Base-by-base conservation (phyloP, 2,888 invertebrate genomes). In the Hofmannophila pseudospretella region DNA sequence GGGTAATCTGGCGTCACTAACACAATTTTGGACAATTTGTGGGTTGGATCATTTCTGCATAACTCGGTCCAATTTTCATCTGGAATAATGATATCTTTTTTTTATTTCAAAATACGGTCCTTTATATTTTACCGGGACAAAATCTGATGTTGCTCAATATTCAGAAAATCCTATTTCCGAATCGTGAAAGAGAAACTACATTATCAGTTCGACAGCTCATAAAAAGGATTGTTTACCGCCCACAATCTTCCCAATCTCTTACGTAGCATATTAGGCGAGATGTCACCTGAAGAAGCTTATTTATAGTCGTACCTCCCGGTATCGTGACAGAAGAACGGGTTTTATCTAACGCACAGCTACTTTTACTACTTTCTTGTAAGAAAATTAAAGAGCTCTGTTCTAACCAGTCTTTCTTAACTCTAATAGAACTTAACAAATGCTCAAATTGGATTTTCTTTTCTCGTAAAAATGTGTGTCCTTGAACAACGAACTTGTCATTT, bases 141-240 rank as follows among this genome's bases (percentile, higher is more conserved):
- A n/a, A n/a, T n/a, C n/a, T n/a, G n/a, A n/a, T n/a, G n/a, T n/a
- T n/a, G n/a, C n/a, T n/a, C n/a, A 58, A 58, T 52, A 40, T 47
- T 55, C 45, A 44, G 52, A 55, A 65, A 23, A 67, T 59, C 60
- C 63, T 71, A 72, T 73, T 72, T 70, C 58, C 44, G 40, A 43
- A 48, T 54, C 54, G 54, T 57, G 67, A 65, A 57, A 51, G 52
- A 54, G 47, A 47, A 54, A 45, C 45, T 46, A 48, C 51, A 51
- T 61, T 69, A 68, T 67, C 62, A 60, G 55, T 60, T 63, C 57
- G 61, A 64, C 58, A 60, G 60, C 55, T 62, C 56, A 58, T 66
- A 54, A 55, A 51, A 54, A 42, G 44, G 51, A 60, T 57, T 65
- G 69, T 69, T 67, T 65, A 54, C 54, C 39, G 47, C 42, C 39